Evolutionary conservation across 2,797 vertebrate species (phyloP), one percentile per base, ranked within the genome.

Genomic region (Channa striata): DNA sequence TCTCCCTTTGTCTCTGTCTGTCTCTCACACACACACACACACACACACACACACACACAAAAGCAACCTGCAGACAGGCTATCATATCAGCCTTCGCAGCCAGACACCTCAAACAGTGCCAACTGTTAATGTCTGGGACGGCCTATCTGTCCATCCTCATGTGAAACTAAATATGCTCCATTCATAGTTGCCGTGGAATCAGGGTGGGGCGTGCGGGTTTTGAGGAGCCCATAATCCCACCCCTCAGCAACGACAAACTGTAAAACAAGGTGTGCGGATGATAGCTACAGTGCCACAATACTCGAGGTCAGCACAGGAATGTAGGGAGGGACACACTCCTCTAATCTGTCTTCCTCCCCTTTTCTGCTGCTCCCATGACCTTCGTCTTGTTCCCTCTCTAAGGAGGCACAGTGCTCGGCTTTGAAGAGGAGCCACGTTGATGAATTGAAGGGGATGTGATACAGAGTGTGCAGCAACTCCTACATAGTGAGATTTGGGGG

Each of bases 281-380:
- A 90, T 84, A 75, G 89, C 84, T 79, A 37, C 81, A 83, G 77
- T 81, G 73, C 74, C 77, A 76, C 81, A 50, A 68, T 11, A 66
- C 80, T 54, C 82, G 86, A 88, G 91, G 91, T 91, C 89, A 87
- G 80, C 19, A 60, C 79, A 86, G 83, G 90, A 93, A 91, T 91
- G 87, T 59, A 78, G 84, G 87, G 90, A 88, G 91, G 78, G 84
- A 89, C 68, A 65, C 69, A 60, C 80, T 88, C 80, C 68, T 83
- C 77, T 80, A 85, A 88, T 90, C 87, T 72, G 77, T 87, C 87
- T 83, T 80, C 83, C 82, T 85, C 82, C 75, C 78, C 66, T 83
- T 57, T 39, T 51, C 75, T 23, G 57, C 21, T 65, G 69, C 86
- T 88, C 75, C 82, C 81, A 68, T 62, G 86, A 83, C 83, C 87